A percentile compares a stretch with the other conserved stretches of the same genome.
These are phyloP conservation scores for Xanthorhoe spadicearia DNA, from an alignment of 2,888 invertebrate species.

Conservation along the genomic window DNA sequence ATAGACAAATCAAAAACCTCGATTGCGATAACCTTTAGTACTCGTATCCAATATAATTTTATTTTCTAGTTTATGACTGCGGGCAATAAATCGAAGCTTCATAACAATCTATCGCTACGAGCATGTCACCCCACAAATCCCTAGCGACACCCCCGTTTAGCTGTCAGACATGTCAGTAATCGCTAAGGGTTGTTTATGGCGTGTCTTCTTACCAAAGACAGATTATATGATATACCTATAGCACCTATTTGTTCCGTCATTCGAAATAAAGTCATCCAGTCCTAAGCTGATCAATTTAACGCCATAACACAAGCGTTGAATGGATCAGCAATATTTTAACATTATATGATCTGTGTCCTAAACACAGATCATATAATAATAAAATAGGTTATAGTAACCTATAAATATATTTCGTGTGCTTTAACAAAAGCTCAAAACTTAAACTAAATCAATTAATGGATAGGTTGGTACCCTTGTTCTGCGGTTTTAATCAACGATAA, in stretches of 20 bases:
- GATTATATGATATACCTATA: not conserved
- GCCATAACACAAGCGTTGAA: too few relatives aligned
- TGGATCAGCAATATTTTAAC: too few relatives aligned
- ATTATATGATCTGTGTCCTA: too few relatives aligned
- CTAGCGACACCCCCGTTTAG: constrained; percentile 50
- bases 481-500: not conserved
- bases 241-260: too few relatives aligned
- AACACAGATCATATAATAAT: too few relatives aligned
- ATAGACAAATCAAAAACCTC: not conserved
- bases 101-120: constrained; percentile 47
- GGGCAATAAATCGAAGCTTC: constrained; percentile 1
- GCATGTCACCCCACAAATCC: constrained; percentile 39
- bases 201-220: constrained; percentile 40
- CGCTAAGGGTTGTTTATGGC: constrained; percentile 50
- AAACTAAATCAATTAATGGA: too few relatives aligned
- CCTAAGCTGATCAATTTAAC: too few relatives aligned
- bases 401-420: too few relatives aligned
- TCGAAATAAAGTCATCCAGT: too few relatives aligned
- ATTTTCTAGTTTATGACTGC: not conserved
- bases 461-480: too few relatives aligned
- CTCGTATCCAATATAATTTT: not conserved
- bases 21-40: not conserved
- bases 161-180: constrained; percentile 53
- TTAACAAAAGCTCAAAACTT: too few relatives aligned
- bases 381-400: too few relatives aligned